Conservation (phyloP, 2,888 invertebrate species). For the Euphydryas editha region DNA sequence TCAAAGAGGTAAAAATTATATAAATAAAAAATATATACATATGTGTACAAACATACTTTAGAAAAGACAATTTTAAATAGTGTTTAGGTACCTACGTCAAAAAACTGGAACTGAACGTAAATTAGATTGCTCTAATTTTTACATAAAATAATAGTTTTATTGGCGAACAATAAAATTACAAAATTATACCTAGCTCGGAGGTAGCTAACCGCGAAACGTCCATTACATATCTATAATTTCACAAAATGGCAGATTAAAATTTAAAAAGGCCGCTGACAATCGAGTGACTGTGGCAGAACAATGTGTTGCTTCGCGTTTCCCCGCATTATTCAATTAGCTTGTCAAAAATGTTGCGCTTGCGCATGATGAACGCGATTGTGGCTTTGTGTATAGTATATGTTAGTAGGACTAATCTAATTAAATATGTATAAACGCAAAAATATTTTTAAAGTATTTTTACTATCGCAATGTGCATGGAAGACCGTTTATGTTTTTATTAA, state of each 20-base stretch:
- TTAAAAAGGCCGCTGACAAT: conserved; percentile 76
- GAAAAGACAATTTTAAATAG: not conserved
- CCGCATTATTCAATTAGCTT: conserved; percentile 79
- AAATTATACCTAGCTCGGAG: conserved; percentile 59
- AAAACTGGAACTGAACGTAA: not conserved
- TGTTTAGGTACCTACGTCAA: not conserved
- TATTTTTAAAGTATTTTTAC: not conserved
- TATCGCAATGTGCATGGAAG: not conserved
- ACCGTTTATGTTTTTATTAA: not conserved
- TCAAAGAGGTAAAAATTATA: too few relatives aligned
- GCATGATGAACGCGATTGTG: conserved; percentile 19
- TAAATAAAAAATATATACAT: too few relatives aligned
- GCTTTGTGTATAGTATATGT: conserved; percentile 4
- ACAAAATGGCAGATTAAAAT: conserved; percentile 79
- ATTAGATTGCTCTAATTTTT: conserved; percentile 8
- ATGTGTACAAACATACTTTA: too few relatives aligned
- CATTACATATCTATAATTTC: conserved; percentile 80
- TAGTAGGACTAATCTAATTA: conserved; percentile 2
- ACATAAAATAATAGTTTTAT: conserved; percentile 19
- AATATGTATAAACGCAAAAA: not conserved
- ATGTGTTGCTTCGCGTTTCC: conserved; percentile 63
- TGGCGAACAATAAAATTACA: conserved; percentile 62
- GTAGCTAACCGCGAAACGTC: conserved; percentile 80
- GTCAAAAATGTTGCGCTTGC: conserved; percentile 62
- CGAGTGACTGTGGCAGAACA: conserved; percentile 68